Conservation (phyloP, 2,888 invertebrate genomes). For the Lithodes maja region DNA sequence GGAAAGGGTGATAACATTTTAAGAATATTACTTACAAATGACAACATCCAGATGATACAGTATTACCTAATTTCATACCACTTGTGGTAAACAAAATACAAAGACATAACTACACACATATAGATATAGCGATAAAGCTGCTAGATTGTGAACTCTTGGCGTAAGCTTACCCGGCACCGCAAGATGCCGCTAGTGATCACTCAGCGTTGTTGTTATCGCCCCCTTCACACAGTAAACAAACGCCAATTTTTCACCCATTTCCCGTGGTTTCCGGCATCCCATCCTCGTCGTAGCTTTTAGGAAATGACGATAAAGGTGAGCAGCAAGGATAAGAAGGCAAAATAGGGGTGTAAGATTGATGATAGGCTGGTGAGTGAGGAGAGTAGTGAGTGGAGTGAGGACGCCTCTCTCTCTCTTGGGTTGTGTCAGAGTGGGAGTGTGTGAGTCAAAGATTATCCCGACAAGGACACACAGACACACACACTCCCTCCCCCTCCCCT, state of each 20-base stretch:
- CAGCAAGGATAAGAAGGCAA: background rate
- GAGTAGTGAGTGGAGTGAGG: background rate
- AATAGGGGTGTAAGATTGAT: background rate
- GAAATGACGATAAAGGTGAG: conserved; percentile 30
- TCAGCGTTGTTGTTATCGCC: conserved; percentile 20
- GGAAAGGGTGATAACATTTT: too few relatives aligned
- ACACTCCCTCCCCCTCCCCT: background rate
- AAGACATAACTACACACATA: too few relatives aligned
- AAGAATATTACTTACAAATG: too few relatives aligned
- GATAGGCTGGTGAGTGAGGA: background rate
- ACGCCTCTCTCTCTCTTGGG: background rate
- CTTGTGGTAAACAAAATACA: too few relatives aligned
- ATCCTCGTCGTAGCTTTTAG: background rate
- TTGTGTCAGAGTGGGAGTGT: background rate
- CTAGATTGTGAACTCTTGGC: too few relatives aligned
- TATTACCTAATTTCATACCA: too few relatives aligned
- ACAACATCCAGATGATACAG: too few relatives aligned
- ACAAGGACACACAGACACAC: background rate
- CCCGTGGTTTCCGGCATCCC: background rate
- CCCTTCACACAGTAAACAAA: conserved; percentile 18
- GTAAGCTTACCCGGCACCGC: background rate
- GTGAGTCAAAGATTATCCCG: conserved; percentile 23
- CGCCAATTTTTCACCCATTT: background rate
- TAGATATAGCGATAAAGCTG: too few relatives aligned
- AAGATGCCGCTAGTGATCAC: conserved; percentile 10